Percentiles rank a stretch among this genome's conserved stretches.
These are phyloP conservation scores for Therioaphis trifolii DNA, from an alignment of 2,888 invertebrate species.

Conservation along the genomic window DNA sequence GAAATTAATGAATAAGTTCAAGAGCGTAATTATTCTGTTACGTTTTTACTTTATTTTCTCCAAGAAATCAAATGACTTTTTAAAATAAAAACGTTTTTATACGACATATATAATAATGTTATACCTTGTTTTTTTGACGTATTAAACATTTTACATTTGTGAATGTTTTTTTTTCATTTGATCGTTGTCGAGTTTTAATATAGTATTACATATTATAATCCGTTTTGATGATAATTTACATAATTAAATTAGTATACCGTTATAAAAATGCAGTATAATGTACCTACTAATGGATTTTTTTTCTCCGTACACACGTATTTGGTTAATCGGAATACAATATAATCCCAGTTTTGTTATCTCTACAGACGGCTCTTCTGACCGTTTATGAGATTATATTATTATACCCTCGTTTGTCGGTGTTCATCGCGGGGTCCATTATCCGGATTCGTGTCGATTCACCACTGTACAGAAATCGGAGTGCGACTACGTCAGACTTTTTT, in stretches of 20 bases:
- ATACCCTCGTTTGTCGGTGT: neutral
- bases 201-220: neutral
- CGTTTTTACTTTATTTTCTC: too few species aligned
- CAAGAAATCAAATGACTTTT: too few species aligned
- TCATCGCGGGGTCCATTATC: neutral
- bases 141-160: too few species aligned
- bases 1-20: too few species aligned
- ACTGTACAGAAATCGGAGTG: neutral
- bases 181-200: neutral
- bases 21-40: too few species aligned
- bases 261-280: too few species aligned
- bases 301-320: too few species aligned
- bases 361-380: neutral
- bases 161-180: neutral
- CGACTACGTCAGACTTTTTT: neutral
- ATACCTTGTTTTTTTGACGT: too few species aligned
- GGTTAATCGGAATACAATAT: neutral
- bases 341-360: neutral
- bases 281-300: too few species aligned
- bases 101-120: too few species aligned
- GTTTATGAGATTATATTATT: slow-evolving; percentile 16
- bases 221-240: neutral
- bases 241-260: neutral
- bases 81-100: too few species aligned
- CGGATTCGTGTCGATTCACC: neutral